Percentiles rank a stretch among this genome's conserved stretches.
These are phyloP conservation scores for Chrysolophus pictus DNA, from an alignment of 2,797 vertebrate genomes.

Conservation along the genomic window DNA sequence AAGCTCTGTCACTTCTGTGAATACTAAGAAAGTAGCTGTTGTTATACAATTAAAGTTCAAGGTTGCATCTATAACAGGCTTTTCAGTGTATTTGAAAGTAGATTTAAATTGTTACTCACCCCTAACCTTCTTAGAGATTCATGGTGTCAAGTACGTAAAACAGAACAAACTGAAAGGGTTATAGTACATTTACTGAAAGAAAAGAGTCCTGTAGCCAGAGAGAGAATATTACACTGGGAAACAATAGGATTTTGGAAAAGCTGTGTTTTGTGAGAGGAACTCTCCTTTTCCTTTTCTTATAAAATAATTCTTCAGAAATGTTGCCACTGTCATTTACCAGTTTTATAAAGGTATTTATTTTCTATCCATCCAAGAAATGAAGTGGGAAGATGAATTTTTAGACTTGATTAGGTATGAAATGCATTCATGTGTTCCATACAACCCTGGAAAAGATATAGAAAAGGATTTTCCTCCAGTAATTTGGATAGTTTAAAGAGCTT, in stretches of 20 bases:
- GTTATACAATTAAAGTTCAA: slow-evolving; percentile 66
- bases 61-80: slow-evolving; percentile 61
- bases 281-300: slow-evolving; percentile 8
- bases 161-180: slow-evolving; percentile 46
- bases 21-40: slow-evolving; percentile 48
- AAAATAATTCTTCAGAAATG: background rate
- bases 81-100: slow-evolving; percentile 62
- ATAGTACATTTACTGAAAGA: slow-evolving; percentile 24
- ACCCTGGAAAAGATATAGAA: background rate
- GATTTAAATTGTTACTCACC: slow-evolving; percentile 66
- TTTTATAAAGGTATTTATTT: slow-evolving; percentile 25
- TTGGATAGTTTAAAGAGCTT: background rate
- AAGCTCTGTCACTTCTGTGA: slow-evolving; percentile 4
- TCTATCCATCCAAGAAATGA: slow-evolving; percentile 8
- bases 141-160: slow-evolving; percentile 35
- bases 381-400: background rate
- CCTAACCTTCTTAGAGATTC: slow-evolving; percentile 61
- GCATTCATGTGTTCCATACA: background rate
- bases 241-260: background rate
- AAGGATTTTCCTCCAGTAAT: background rate
- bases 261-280: slow-evolving; percentile 3
- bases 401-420: background rate
- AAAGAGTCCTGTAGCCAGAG: background rate
- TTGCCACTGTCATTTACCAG: background rate
- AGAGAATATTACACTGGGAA: slow-evolving; percentile 4